Percentiles rank a stretch among this genome's conserved stretches.
Evolutionary conservation across 2,888 invertebrate genomes (phyloP).

Genomic region (Oxyteleia sp.): DNA sequence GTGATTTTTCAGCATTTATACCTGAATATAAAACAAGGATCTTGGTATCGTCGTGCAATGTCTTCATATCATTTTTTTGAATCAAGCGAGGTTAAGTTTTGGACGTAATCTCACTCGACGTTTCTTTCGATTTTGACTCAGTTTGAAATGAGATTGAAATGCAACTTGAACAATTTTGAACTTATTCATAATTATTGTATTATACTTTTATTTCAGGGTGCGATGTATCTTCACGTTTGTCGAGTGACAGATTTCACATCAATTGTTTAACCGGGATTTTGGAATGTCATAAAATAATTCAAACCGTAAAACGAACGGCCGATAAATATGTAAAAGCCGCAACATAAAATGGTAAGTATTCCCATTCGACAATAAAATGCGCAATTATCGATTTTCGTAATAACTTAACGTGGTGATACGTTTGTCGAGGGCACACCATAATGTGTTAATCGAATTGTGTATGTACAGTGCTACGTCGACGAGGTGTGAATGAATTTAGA

Average conservation of each 20-base stretch:
- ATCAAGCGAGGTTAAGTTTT: neutral
- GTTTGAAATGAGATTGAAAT: neutral
- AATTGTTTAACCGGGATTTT: slow-evolving; percentile 26
- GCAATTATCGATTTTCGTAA: slow-evolving; percentile 38
- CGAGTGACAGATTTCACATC: slow-evolving; percentile 21
- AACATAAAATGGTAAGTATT: slow-evolving; percentile 1
- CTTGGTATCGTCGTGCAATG: neutral
- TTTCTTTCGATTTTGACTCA: neutral
- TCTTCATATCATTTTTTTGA: slow-evolving; percentile 31
- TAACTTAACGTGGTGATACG: slow-evolving; percentile 25
- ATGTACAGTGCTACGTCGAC: slow-evolving; percentile 68
- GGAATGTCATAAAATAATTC: slow-evolving; percentile 5
- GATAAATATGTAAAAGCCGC: neutral
- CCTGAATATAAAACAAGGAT: slow-evolving; percentile 16
- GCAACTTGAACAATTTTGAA: neutral
- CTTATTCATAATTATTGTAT: neutral
- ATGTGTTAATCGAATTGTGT: slow-evolving; percentile 66
- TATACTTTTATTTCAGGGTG: neutral
- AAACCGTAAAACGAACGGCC: neutral
- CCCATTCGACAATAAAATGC: neutral
- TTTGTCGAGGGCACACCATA: slow-evolving; percentile 29
- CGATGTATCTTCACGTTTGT: slow-evolving; percentile 1
- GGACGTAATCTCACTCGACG: neutral
- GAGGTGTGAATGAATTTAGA: slow-evolving; percentile 74
- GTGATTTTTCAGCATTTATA: slow-evolving; percentile 7